Evolutionary conservation across 2,113 vertebrate genomes (phyloP).

Genomic region (Oncorhynchus clarkii): DNA sequence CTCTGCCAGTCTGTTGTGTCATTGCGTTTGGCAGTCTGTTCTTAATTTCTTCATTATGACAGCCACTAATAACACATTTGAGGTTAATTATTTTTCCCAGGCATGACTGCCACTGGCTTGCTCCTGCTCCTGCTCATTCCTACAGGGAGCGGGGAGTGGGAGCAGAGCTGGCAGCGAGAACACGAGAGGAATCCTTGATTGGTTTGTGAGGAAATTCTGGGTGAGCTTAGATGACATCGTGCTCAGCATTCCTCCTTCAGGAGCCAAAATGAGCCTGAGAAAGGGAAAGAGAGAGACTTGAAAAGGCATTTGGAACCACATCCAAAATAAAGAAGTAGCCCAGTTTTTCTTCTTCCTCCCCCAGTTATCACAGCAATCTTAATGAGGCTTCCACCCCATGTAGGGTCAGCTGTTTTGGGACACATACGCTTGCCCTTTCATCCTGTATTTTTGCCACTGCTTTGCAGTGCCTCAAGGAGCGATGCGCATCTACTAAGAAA

Average conservation of each 20-base stretch:
- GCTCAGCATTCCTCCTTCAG: not conserved
- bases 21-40: not conserved
- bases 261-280: not conserved
- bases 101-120: not conserved
- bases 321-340: not conserved
- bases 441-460: not conserved
- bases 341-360: not conserved
- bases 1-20: not conserved
- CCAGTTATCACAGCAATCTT: not conserved
- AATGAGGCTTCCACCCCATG: not conserved
- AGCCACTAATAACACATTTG: not conserved
- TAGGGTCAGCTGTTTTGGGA: not conserved
- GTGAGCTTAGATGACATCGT: slow-evolving; percentile 14
- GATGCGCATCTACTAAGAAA: not conserved
- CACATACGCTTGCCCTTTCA: not conserved
- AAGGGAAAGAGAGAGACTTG: not conserved
- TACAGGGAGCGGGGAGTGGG: not conserved
- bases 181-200: slow-evolving; percentile 32
- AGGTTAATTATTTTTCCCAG: slow-evolving; percentile 2
- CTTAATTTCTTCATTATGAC: slow-evolving; percentile 11
- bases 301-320: not conserved
- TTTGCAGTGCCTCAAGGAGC: not conserved
- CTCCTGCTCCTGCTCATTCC: not conserved
- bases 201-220: slow-evolving; percentile 22
- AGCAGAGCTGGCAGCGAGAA: not conserved